A percentile compares a stretch with the other conserved stretches of the same genome.
Evolutionary conservation across 1,140 invertebrate species (phyloP).

Genomic region (Gonioctena quinquepunctata): DNA sequence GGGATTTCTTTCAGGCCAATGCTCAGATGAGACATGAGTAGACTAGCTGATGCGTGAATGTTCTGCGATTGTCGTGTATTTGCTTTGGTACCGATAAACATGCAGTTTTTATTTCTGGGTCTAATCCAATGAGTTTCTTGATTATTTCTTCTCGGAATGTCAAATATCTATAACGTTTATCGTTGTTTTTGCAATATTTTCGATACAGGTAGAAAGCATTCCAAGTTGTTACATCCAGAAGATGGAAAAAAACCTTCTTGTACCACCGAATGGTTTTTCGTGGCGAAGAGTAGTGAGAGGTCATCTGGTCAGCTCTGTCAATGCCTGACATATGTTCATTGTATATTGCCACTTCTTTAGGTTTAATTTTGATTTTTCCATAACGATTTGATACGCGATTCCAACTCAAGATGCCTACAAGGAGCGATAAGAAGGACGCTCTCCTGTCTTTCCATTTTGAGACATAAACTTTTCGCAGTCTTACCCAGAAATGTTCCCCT

Average conservation of each 20-base stretch:
- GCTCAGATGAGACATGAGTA: too few species aligned
- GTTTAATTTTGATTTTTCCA: conserved; percentile 35
- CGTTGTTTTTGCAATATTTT: too few species aligned
- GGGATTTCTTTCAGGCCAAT: too few species aligned
- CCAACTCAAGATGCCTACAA: conserved; percentile 17
- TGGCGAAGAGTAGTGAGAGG: not conserved
- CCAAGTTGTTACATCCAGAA: not conserved
- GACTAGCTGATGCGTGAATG: too few species aligned
- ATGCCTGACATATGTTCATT: conserved; percentile 35
- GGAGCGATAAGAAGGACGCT: conserved; percentile 43
- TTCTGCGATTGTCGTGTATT: too few species aligned
- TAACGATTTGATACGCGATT: conserved; percentile 24
- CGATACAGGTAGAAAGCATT: not conserved
- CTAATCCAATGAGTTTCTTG: too few species aligned
- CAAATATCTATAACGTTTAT: too few species aligned
- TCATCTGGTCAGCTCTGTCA: conserved; percentile 14
- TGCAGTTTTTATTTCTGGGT: too few species aligned
- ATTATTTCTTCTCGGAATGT: too few species aligned
- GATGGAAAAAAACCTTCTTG: not conserved
- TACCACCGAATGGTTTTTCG: not conserved
- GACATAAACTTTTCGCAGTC: conserved; percentile 24
- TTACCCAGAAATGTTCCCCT: conserved; percentile 9
- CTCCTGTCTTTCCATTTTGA: conserved; percentile 52
- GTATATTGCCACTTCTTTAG: conserved; percentile 33
- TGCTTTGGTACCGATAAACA: too few species aligned